A percentile compares a stretch with the other conserved stretches of the same genome.
Conservation (phyloP, 2,797 vertebrate genomes). For the Ctenochaetus hawaiiensis region DNA sequence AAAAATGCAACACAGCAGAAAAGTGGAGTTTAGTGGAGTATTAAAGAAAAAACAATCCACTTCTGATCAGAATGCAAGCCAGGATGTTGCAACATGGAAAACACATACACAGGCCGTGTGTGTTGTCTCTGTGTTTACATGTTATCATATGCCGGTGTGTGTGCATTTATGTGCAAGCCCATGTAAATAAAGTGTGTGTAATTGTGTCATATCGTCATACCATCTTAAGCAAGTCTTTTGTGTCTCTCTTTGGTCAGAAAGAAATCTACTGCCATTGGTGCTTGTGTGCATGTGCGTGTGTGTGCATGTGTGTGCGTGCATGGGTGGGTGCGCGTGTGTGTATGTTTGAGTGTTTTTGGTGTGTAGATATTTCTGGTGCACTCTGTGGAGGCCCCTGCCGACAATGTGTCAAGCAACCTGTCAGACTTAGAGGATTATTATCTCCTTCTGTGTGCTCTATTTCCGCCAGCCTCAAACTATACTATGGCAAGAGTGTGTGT, state of each 20-base stretch:
- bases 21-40: constrained; percentile 56
- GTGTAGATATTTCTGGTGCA: constrained; percentile 62
- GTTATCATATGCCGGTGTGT: not conserved
- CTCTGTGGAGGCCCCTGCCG: constrained; percentile 60
- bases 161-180: not conserved
- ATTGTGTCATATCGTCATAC: not conserved
- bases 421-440: constrained; percentile 87
- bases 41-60: constrained; percentile 1
- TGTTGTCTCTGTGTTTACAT: not conserved
- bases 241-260: constrained; percentile 46
- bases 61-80: constrained; percentile 49
- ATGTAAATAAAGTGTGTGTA: not conserved
- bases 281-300: constrained; percentile 7
- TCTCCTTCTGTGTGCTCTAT: constrained; percentile 72
- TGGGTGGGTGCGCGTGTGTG: constrained; percentile 27
- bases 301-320: constrained; percentile 39
- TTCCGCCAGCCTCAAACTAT: constrained; percentile 67
- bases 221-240: constrained; percentile 29
- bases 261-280: constrained; percentile 37
- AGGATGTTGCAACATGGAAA: constrained; percentile 7
- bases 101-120: constrained; percentile 23
- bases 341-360: constrained; percentile 34
- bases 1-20: constrained; percentile 75
- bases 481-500: constrained; percentile 47
- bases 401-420: constrained; percentile 86